Conservation (phyloP, 2,888 invertebrate genomes). For the Drosophila tanythrix region DNA sequence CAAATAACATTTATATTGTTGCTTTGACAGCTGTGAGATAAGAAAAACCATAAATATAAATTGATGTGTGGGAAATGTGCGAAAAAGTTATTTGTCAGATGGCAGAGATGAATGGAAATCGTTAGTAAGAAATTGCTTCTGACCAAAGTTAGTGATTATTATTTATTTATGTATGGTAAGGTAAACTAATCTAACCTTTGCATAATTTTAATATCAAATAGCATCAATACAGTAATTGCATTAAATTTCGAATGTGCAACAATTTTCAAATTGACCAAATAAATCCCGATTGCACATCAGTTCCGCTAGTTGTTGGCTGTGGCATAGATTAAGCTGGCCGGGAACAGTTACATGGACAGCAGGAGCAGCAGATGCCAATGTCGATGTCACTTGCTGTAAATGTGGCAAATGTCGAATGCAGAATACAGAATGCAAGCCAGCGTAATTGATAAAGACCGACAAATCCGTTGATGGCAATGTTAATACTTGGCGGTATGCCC, state of each 20-base stretch:
- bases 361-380: conserved; percentile 45
- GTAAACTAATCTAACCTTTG: not conserved
- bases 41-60: conserved; percentile 13
- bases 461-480: conserved; percentile 79
- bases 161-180: not conserved
- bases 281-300: conserved; percentile 60
- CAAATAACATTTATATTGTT: conserved; percentile 50
- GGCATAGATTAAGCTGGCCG: conserved; percentile 51
- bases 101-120: conserved; percentile 7
- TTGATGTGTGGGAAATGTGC: not conserved
- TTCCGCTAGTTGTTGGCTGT: conserved; percentile 55
- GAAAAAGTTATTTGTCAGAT: conserved; percentile 1
- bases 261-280: conserved; percentile 54
- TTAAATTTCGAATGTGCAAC: conserved; percentile 10
- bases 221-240: conserved; percentile 6
- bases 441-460: conserved; percentile 82
- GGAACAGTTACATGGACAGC: conserved; percentile 55
- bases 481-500: conserved; percentile 62
- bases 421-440: conserved; percentile 52
- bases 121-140: too few species aligned
- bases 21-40: conserved; percentile 38
- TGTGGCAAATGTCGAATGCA: conserved; percentile 58
- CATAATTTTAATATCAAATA: not conserved
- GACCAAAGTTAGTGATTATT: not conserved
- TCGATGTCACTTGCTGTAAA: conserved; percentile 71